Percentiles rank a stretch among this genome's conserved stretches.
These are phyloP conservation scores for Hoplias malabaricus DNA, from an alignment of 2,113 vertebrate genomes.

Conservation along the genomic window DNA sequence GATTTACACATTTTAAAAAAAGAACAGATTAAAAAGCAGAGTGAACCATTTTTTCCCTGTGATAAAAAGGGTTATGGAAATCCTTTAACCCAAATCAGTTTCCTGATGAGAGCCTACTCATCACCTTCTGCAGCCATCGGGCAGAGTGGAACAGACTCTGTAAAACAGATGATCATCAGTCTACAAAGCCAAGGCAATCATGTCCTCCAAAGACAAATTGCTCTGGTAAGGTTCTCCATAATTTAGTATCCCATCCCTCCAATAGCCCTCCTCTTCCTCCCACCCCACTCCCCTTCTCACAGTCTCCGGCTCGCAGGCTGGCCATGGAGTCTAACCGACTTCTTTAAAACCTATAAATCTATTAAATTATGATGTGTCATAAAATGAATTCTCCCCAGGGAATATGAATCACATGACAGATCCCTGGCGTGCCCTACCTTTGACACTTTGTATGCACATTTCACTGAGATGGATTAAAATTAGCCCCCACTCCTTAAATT, in stretches of 20 bases:
- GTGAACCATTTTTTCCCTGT: background rate
- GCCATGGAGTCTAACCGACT: constrained; percentile 65
- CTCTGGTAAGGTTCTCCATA: constrained; percentile 73
- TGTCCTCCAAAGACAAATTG: constrained; percentile 69
- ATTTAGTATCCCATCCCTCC: constrained; percentile 65
- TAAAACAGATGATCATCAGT: constrained; percentile 71
- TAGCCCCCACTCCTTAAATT: constrained; percentile 71
- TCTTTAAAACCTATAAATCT: constrained; percentile 73
- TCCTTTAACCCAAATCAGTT: background rate
- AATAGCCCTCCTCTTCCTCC: background rate
- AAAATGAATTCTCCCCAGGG: constrained; percentile 67
- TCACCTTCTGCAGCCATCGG: background rate
- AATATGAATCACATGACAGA: constrained; percentile 74
- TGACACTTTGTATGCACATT: constrained; percentile 71
- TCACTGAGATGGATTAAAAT: constrained; percentile 72
- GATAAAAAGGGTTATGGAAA: background rate
- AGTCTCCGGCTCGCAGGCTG: constrained; percentile 11
- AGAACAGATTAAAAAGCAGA: no score
- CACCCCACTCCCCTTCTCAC: constrained; percentile 23
- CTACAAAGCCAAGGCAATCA: constrained; percentile 63
- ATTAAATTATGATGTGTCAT: constrained; percentile 76
- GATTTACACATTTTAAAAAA: no score
- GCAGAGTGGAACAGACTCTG: constrained; percentile 39
- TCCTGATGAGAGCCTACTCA: background rate
- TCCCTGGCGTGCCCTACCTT: constrained; percentile 64